Base-by-base conservation (phyloP, 2,888 invertebrate genomes). In the Fragum sueziense region DNA sequence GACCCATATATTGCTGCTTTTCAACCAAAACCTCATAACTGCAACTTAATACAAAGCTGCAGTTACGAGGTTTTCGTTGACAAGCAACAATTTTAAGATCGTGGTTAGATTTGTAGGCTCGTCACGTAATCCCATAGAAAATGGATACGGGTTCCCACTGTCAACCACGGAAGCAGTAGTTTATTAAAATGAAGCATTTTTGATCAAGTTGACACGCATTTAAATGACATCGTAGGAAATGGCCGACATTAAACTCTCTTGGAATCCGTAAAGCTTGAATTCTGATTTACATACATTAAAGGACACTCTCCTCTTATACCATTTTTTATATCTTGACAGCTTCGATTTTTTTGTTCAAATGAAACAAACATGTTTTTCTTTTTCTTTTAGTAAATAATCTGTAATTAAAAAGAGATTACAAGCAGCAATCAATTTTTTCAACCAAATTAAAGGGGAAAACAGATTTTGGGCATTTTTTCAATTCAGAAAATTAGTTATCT, bases 71-170 rank as follows among this genome's bases (percentile, higher is more conserved):
- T 20, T 47, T 47, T 47, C 14, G 47, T n/a, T n/a, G n/a, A n/a
- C n/a, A n/a, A n/a, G n/a, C n/a, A n/a, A n/a, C n/a, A n/a, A n/a
- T n/a, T n/a, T n/a, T 47, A n/a, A 47, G 3, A 14, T 47, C 17
- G 17, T 47, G n/a, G n/a, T n/a, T 54, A 74, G 78, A 73, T 78
- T 74, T 78, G 73, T 74, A 31, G 33, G 51, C 65, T 47, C 69
- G 61, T 78, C 71, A 41, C 67, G 52, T 54, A 70, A 34, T 34
- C 14, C 65, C n/a, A 33, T 41, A 25, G 65, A 65, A 41, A 65
- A 65, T 41, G 29, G 65, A 65, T 65, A 65, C 11, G 9, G 65
- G 41, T 65, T 37, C 41, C 65, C 27, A 41, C 20, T 34, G 27
- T n/a, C 65, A 41, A 3, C 37, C 22, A 33, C 37, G 65, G 65